Evolutionary conservation across 2,888 invertebrate genomes (phyloP).

Genomic region (Alentia gelatinosa): DNA sequence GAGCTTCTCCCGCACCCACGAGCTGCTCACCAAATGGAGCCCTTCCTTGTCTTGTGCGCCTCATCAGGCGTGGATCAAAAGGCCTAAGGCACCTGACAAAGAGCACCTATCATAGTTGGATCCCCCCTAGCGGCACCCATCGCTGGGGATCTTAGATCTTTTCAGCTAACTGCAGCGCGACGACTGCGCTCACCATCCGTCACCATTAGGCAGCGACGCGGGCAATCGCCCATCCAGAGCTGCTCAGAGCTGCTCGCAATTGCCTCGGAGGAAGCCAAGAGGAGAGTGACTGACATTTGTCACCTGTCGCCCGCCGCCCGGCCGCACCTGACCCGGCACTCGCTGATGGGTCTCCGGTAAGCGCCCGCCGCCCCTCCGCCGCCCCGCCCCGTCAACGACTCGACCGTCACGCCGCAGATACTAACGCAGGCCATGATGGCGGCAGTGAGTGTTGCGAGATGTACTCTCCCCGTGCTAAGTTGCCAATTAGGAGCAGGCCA

Average conservation of each 20-base stretch:
- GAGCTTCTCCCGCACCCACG: too few species aligned
- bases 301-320: neutral
- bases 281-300: slow-evolving; percentile 9
- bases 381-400: neutral
- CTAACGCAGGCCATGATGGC: neutral
- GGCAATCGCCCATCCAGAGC: neutral
- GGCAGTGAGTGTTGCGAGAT: slow-evolving; percentile 17
- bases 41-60: neutral
- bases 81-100: slow-evolving; percentile 40
- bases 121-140: neutral
- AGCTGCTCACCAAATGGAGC: neutral
- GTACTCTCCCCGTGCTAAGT: neutral
- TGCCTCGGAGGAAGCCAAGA: neutral
- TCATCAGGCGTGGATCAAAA: slow-evolving; percentile 50
- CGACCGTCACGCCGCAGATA: neutral
- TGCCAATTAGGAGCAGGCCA: slow-evolving; percentile 11
- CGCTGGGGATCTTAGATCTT: neutral
- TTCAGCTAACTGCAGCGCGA: neutral
- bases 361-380: neutral
- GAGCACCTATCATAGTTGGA: slow-evolving; percentile 23
- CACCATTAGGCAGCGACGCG: slow-evolving; percentile 21
- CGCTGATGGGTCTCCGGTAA: neutral
- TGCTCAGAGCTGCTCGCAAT: neutral
- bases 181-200: neutral
- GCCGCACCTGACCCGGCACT: neutral